A percentile compares a stretch with the other conserved stretches of the same genome.
These are phyloP conservation scores for Neoascia interrupta DNA, from an alignment of 2,888 invertebrate genomes.

Conservation along the genomic window DNA sequence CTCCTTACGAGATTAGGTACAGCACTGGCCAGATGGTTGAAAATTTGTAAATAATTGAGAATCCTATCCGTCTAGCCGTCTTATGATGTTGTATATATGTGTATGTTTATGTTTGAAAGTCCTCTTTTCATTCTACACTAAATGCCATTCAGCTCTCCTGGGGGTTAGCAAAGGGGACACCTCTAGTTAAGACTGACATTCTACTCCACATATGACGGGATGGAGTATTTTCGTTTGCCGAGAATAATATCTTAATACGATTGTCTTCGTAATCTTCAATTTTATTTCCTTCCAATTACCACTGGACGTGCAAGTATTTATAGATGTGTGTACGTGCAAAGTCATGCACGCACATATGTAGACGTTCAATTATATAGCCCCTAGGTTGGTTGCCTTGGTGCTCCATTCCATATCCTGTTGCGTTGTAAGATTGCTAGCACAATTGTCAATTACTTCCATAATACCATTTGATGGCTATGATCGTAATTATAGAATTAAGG, in stretches of 20 bases:
- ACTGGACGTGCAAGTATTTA: slow-evolving; percentile 30
- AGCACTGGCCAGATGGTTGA: too few relatives aligned
- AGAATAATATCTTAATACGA: slow-evolving; percentile 64
- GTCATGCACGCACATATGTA: too few relatives aligned
- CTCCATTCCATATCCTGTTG: not conserved
- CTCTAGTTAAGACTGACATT: not conserved
- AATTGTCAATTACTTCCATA: slow-evolving; percentile 57
- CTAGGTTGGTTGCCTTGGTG: slow-evolving; percentile 4
- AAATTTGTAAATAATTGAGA: slow-evolving; percentile 59
- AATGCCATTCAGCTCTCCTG: too few relatives aligned
- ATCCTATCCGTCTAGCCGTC: slow-evolving; percentile 16
- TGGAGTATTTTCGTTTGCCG: slow-evolving; percentile 29
- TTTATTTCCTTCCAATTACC: slow-evolving; percentile 64
- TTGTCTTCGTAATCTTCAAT: slow-evolving; percentile 60
- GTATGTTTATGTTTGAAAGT: too few relatives aligned
- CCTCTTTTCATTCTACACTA: too few relatives aligned
- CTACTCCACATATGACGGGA: not conserved
- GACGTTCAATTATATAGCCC: too few relatives aligned
- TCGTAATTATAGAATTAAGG: slow-evolving; percentile 49
- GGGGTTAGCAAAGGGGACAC: too few relatives aligned
- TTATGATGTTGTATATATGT: too few relatives aligned
- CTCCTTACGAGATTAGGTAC: too few relatives aligned
- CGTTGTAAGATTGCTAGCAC: not conserved
- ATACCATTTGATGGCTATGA: slow-evolving; percentile 48
- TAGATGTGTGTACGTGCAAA: too few relatives aligned